A percentile compares a stretch with the other conserved stretches of the same genome.
Evolutionary conservation across 2,797 vertebrate species (phyloP).

Genomic region (Aplochiton taeniatus): DNA sequence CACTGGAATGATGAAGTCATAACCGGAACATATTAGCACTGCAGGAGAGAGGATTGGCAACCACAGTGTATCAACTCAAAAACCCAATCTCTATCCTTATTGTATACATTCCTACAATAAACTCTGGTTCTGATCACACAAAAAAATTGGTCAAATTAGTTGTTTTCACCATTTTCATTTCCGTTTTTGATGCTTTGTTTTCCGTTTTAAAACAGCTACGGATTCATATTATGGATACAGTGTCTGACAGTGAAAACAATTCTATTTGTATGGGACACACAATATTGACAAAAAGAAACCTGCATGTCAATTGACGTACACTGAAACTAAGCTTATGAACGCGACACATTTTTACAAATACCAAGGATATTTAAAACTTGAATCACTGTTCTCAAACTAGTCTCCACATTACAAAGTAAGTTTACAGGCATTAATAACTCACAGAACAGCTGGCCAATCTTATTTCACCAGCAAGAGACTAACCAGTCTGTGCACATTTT

Average conservation of each 20-base stretch:
- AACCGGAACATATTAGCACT: conserved; percentile 4
- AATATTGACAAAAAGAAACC: background rate
- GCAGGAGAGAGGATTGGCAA: background rate
- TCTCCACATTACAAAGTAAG: conserved; percentile 20
- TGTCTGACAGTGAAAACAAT: too few species aligned
- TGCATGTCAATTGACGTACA: conserved; percentile 7
- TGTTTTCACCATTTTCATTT: too few species aligned
- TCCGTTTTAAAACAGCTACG: too few species aligned
- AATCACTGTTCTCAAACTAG: conserved; percentile 27
- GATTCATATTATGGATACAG: too few species aligned
- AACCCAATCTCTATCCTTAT: background rate
- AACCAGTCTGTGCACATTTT: background rate
- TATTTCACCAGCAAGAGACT: conserved; percentile 3
- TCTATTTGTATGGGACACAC: background rate
- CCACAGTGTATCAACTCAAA: conserved; percentile 5
- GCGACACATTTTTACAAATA: conserved; percentile 9
- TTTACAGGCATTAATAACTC: conserved; percentile 18
- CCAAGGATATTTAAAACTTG: conserved; percentile 27
- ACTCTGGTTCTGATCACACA: too few species aligned
- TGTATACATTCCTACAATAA: too few species aligned
- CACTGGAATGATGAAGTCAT: conserved; percentile 19
- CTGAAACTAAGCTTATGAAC: conserved; percentile 8
- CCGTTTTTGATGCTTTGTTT: too few species aligned
- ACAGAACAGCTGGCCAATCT: conserved; percentile 22
- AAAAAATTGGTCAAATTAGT: too few species aligned